phyloP scores from a whole-genome alignment of 1,140 invertebrate genomes.

The Daktulosphaira vitifoliae region DNA sequence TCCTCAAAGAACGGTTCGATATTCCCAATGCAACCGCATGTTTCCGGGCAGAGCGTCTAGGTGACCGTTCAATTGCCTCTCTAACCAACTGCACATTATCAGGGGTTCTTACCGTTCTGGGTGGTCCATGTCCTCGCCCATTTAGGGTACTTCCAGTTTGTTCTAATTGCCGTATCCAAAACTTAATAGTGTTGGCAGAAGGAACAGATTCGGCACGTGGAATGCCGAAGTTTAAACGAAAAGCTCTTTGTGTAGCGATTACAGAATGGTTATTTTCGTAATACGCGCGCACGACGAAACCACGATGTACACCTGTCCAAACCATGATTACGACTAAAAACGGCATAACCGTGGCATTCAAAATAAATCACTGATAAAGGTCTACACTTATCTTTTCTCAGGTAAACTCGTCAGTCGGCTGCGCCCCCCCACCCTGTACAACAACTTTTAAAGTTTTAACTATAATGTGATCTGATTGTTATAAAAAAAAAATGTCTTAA shows the following conservation, averaged over 20 bases:
- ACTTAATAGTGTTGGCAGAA: background rate
- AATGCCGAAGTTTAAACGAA: background rate
- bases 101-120: background rate
- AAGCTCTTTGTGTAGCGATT: background rate
- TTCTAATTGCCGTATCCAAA: background rate
- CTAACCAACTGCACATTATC: constrained; percentile 1
- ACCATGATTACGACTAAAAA: constrained; percentile 7
- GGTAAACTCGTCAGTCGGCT: no score
- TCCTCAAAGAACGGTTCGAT: background rate
- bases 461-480: no score
- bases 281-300: background rate
- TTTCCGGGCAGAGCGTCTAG: constrained; percentile 9
- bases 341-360: background rate
- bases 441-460: no score
- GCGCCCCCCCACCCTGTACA: no score
- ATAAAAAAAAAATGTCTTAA: no score
- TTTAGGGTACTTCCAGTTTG: background rate
- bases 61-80: constrained; percentile 2
- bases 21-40: constrained; percentile 3
- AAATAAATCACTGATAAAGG: no score
- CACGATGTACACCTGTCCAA: background rate
- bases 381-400: no score
- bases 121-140: background rate
- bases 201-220: background rate
- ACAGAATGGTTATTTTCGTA: background rate